phyloP scores from a whole-genome alignment of 2,888 invertebrate genomes.

The Caenorhabditis sinica region DNA sequence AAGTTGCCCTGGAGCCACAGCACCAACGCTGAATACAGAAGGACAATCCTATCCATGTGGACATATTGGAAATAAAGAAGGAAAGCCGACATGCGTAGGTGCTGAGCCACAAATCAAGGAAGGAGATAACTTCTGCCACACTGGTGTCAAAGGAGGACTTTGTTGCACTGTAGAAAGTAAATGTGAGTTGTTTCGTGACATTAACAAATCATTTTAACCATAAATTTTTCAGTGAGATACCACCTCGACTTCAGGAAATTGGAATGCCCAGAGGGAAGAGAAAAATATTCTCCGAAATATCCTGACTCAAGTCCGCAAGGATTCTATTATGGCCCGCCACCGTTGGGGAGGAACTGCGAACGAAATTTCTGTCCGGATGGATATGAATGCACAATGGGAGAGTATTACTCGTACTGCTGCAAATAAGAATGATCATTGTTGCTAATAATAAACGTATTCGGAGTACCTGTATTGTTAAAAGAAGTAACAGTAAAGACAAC shows the following conservation, averaged over 20 bases:
- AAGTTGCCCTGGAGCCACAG: constrained; percentile 43
- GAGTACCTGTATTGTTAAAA: no score
- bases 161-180: neutral
- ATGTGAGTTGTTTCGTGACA: neutral
- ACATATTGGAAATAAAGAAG: neutral
- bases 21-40: neutral
- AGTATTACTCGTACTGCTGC: neutral
- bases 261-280: no score
- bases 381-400: neutral
- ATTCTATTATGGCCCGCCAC: no score
- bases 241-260: no score
- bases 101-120: no score
- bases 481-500: no score
- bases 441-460: no score
- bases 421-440: neutral
- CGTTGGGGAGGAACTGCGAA: no score
- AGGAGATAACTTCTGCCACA: neutral
- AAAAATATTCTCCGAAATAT: no score
- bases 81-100: neutral
- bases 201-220: no score
- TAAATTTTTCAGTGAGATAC: no score
- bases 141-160: neutral
- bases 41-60: neutral
- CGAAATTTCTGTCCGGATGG: neutral
- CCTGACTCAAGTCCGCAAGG: no score